Conservation (phyloP, 2,888 invertebrate species). For the Sisyra terminalis region DNA sequence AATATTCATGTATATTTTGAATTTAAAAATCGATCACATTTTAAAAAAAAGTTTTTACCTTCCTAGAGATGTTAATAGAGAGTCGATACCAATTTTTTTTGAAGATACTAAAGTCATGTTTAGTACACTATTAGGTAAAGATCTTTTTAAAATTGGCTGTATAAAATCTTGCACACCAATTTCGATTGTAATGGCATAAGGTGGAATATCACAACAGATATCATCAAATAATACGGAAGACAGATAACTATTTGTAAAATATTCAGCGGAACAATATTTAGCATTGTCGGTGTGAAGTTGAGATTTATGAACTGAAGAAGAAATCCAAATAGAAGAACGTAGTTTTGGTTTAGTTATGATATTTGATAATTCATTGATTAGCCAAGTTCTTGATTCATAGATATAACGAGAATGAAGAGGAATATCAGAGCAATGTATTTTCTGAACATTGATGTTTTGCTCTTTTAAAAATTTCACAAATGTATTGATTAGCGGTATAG, state of each 20-base stretch:
- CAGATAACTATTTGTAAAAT: slow-evolving; percentile 72
- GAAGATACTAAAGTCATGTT: slow-evolving; percentile 63
- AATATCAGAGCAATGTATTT: slow-evolving; percentile 73
- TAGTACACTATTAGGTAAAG: slow-evolving; percentile 48
- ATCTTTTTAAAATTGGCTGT: slow-evolving; percentile 70
- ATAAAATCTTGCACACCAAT: slow-evolving; percentile 81
- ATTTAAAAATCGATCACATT: no score
- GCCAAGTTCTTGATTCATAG: slow-evolving; percentile 45
- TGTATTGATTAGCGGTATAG: slow-evolving; percentile 42
- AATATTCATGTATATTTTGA: background rate
- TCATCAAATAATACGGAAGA: slow-evolving; percentile 61
- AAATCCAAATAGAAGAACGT: slow-evolving; percentile 66
- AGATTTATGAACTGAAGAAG: slow-evolving; percentile 58
- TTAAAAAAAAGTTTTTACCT: slow-evolving; percentile 28
- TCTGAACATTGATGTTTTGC: slow-evolving; percentile 62
- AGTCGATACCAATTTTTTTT: slow-evolving; percentile 43
- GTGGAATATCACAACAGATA: slow-evolving; percentile 59
- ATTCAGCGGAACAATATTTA: slow-evolving; percentile 61
- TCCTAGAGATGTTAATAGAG: slow-evolving; percentile 44
- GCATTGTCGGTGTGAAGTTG: slow-evolving; percentile 53
- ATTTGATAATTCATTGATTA: slow-evolving; percentile 43
- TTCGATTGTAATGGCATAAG: slow-evolving; percentile 71
- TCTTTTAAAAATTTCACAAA: slow-evolving; percentile 49
- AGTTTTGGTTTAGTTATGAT: slow-evolving; percentile 47
- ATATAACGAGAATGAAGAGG: slow-evolving; percentile 84